A percentile compares a stretch with the other conserved stretches of the same genome.
Evolutionary conservation across 1,140 invertebrate species (phyloP).

Genomic region (Drosophila cardini): DNA sequence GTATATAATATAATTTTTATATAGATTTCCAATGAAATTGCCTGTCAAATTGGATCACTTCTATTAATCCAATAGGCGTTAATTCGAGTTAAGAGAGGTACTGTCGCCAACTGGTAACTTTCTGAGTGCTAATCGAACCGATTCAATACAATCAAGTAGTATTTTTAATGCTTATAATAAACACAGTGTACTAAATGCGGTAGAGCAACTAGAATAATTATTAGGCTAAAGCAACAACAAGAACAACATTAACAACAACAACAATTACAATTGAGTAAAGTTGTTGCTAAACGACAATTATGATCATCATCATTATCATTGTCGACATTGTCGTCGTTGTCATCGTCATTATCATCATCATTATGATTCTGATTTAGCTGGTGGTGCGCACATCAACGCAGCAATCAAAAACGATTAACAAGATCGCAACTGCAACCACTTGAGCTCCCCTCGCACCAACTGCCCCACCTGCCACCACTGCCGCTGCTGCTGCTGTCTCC

Average conservation of each 20-base stretch:
- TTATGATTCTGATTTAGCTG: slow-evolving; percentile 45
- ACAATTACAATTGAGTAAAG: slow-evolving; percentile 8
- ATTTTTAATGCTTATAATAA: slow-evolving; percentile 67
- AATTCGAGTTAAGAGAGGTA: not conserved
- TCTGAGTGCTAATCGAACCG: slow-evolving; percentile 12
- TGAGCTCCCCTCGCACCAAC: not conserved
- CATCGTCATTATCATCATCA: slow-evolving; percentile 20
- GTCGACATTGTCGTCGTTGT: not conserved
- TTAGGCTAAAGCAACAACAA: slow-evolving; percentile 41
- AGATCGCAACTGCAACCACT: slow-evolving; percentile 58
- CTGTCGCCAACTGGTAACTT: slow-evolving; percentile 2
- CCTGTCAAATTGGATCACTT: not conserved
- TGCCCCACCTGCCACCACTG: slow-evolving; percentile 10
- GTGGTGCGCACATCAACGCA: slow-evolving; percentile 73
- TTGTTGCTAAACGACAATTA: slow-evolving; percentile 72
- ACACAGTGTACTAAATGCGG: slow-evolving; percentile 39
- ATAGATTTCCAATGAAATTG: not conserved
- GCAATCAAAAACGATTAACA: slow-evolving; percentile 81
- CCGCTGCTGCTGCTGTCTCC: slow-evolving; percentile 19
- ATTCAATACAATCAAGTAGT: slow-evolving; percentile 35
- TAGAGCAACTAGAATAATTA: slow-evolving; percentile 60
- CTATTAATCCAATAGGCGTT: slow-evolving; percentile 7
- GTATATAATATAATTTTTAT: not conserved
- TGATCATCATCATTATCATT: slow-evolving; percentile 38
- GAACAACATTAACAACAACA: slow-evolving; percentile 27